Evolutionary conservation across 2,113 vertebrate genomes (phyloP), one percentile per base, ranked within the genome.

Genomic region (Electrona antarctica): DNA sequence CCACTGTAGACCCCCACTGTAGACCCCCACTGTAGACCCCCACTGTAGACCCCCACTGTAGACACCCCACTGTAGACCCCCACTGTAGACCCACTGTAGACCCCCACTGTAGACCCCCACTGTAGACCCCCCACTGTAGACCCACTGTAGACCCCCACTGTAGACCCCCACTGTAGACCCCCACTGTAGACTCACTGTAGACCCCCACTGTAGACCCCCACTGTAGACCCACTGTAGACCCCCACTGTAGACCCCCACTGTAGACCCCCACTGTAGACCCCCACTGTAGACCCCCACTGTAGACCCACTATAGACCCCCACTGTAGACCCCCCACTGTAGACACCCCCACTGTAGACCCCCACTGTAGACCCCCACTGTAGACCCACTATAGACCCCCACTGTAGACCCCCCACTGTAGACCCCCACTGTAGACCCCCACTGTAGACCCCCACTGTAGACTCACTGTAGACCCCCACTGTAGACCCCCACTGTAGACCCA

Each of bases 61-160:
- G n/a, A 3, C 33, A 41, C 33, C 3, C 33, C 11, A 10, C 45
- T 6, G 62, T 88, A 78, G 3, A 41, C 33, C 33, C 3, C 33
- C 11, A 10, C 45, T 6, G 62, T 88, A 78, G 33, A 41, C 33
- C 33, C 3, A n/a, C n/a, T n/a, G n/a, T n/a, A n/a, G n/a, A n/a
- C n/a, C n/a, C n/a, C 33, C 11, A 12, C 45, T 6, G 62, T 88
- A 78, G 3, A 41, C 33, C 33, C 3, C 33, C 11, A 10, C 45
- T 6, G 62, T 88, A 78, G 33, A 41, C 33, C 33, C 3, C 33
- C 11, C n/a, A 12, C 45, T 6, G 62, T 88, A 78, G 33, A 41
- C 33, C 33, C 11, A 10, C 45, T 6, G 62, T 88, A 78, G 3
- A 41, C 33, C 33, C 3, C 33, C 11, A 10, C 45, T 6, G 62